Evolutionary conservation across 2,797 vertebrate species (phyloP).

Genomic region (Arctocebus calabarensis): DNA sequence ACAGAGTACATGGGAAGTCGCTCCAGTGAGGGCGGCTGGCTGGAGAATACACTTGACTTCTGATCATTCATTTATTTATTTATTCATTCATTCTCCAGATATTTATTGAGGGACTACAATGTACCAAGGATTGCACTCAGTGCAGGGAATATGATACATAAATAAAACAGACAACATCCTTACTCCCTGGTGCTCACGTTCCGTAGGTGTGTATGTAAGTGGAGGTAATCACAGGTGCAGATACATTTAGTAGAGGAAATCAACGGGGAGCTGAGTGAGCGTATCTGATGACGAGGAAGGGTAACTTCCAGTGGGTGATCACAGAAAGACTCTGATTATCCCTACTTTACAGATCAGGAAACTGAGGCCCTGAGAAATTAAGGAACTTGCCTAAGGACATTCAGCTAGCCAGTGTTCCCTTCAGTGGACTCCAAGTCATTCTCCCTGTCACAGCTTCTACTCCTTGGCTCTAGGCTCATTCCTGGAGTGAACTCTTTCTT

Average conservation of each 20-base stretch:
- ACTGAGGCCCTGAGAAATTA: background rate
- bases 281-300: background rate
- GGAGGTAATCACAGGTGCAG: background rate
- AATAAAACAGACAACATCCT: background rate
- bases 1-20: background rate
- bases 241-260: background rate
- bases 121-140: background rate
- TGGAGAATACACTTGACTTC: background rate
- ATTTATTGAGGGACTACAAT: background rate
- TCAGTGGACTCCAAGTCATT: background rate
- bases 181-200: background rate
- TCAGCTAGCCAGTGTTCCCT: background rate
- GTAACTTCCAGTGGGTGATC: background rate
- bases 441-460: background rate
- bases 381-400: accelerated
- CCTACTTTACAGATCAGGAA: background rate
- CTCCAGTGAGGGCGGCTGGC: background rate
- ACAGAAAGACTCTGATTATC: background rate
- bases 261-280: background rate
- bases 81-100: background rate
- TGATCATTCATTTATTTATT: no score
- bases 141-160: background rate
- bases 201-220: background rate
- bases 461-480: background rate
- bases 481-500: background rate